A percentile compares a stretch with the other conserved stretches of the same genome.
These are phyloP conservation scores for Trinorchestia longiramus DNA, from an alignment of 1,140 invertebrate genomes.

Conservation along the genomic window DNA sequence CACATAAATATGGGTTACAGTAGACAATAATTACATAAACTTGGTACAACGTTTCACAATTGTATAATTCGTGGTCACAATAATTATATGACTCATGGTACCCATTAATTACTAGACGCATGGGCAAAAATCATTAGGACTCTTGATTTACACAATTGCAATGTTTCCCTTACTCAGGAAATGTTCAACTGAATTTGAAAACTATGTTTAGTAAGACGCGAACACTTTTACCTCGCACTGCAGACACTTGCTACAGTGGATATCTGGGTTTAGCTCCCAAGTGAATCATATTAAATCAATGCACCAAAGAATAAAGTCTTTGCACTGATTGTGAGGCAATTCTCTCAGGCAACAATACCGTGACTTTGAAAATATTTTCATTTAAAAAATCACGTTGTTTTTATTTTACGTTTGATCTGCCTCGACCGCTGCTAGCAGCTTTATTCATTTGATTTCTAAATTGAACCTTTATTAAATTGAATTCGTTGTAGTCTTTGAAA, in stretches of 20 bases:
- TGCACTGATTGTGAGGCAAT: neutral
- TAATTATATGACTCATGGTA: no score
- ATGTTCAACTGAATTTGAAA: neutral
- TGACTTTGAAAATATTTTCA: neutral
- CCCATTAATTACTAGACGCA: no score
- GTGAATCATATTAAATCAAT: neutral
- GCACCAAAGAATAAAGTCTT: neutral
- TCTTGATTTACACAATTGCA: no score
- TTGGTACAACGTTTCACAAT: no score
- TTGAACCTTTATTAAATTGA: conserved; percentile 18
- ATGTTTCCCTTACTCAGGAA: no score
- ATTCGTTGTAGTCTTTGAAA: neutral
- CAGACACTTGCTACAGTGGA: neutral
- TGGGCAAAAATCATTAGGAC: no score
- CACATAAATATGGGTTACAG: no score
- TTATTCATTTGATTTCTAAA: conserved; percentile 1
- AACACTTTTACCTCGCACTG: neutral
- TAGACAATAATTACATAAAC: no score
- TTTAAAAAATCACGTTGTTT: neutral
- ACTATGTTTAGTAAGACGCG: neutral
- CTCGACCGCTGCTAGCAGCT: neutral
- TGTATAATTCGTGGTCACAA: no score
- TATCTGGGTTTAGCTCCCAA: neutral
- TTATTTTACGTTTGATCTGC: neutral
- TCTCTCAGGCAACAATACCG: neutral